Percentiles rank a stretch among this genome's conserved stretches.
Evolutionary conservation across 2,888 invertebrate species (phyloP).

Genomic region (Ophion slaviceki): DNA sequence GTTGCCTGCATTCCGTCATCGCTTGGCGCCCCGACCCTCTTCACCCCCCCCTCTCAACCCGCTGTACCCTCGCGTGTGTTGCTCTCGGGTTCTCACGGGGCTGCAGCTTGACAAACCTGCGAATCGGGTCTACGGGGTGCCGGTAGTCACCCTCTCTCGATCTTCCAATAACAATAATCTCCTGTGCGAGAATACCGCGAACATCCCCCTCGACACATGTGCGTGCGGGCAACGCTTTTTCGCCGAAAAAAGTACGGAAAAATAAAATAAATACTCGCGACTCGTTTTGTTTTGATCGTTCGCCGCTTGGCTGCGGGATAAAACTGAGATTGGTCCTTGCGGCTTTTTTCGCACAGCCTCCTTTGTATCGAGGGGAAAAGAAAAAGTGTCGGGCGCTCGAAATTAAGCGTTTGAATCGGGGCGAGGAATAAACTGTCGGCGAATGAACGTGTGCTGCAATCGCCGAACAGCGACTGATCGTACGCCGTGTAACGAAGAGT

Average conservation of each 20-base stretch:
- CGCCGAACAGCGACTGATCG: conserved; percentile 45
- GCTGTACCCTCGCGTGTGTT: conserved; percentile 16
- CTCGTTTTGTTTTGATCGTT: not conserved
- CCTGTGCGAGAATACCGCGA: not conserved
- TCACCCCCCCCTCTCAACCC: not conserved
- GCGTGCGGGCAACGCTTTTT: not conserved
- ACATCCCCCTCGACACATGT: not conserved
- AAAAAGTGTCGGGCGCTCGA: not conserved
- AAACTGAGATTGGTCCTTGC: not conserved
- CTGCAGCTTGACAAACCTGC: conserved; percentile 46
- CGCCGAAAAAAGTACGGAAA: too few species aligned
- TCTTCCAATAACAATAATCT: conserved; percentile 25
- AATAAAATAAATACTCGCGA: too few species aligned
- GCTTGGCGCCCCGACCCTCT: conserved; percentile 62
- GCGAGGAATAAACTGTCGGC: not conserved
- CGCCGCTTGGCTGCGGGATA: not conserved
- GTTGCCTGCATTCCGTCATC: conserved; percentile 68
- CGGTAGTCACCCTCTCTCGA: conserved; percentile 11
- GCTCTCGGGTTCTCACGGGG: conserved; percentile 45
- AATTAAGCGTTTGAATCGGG: not conserved
- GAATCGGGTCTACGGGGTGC: conserved; percentile 39
- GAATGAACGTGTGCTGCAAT: conserved; percentile 36
- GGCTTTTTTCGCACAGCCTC: not conserved
- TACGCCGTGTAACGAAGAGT: conserved; percentile 17
- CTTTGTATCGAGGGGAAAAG: not conserved